phyloP scores from a whole-genome alignment of 2,797 vertebrate genomes.

The Lagorchestes hirsutus region DNA sequence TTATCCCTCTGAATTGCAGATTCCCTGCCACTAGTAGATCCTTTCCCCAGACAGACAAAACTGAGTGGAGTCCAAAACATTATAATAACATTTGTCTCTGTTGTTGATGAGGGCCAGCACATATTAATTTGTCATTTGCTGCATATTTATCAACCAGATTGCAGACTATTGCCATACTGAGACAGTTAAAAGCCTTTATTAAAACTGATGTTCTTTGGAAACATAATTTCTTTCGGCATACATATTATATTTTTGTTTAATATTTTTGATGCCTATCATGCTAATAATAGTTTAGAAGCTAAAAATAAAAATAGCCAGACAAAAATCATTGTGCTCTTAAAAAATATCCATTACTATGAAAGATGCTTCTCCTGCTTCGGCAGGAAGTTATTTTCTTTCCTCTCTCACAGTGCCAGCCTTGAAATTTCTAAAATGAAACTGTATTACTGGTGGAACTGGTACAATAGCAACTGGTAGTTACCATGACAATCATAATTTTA shows the following conservation, averaged over 20 bases:
- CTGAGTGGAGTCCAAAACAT: conserved; percentile 80
- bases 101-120: conserved; percentile 81
- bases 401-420: not conserved
- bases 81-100: conserved; percentile 82
- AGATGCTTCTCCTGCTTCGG: conserved; percentile 17
- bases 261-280: conserved; percentile 67
- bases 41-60: conserved; percentile 76
- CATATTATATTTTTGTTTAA: conserved; percentile 74
- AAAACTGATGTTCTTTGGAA: conserved; percentile 77
- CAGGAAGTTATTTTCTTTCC: conserved; percentile 58
- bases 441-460: conserved; percentile 12
- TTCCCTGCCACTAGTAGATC: conserved; percentile 24
- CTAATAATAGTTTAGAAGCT: conserved; percentile 61
- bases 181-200: conserved; percentile 79
- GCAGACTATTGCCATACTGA: conserved; percentile 77
- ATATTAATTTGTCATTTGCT: conserved; percentile 85
- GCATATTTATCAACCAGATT: conserved; percentile 84
- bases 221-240: conserved; percentile 69
- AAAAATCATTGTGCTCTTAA: not conserved
- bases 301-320: conserved; percentile 47
- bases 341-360: not conserved
- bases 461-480: conserved; percentile 64
- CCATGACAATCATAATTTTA: conserved; percentile 75
- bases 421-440: conserved; percentile 56
- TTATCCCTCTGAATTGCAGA: conserved; percentile 66